Evolutionary conservation across 2,113 vertebrate genomes (phyloP).

Genomic region (Nerophis lumbriciformis): DNA sequence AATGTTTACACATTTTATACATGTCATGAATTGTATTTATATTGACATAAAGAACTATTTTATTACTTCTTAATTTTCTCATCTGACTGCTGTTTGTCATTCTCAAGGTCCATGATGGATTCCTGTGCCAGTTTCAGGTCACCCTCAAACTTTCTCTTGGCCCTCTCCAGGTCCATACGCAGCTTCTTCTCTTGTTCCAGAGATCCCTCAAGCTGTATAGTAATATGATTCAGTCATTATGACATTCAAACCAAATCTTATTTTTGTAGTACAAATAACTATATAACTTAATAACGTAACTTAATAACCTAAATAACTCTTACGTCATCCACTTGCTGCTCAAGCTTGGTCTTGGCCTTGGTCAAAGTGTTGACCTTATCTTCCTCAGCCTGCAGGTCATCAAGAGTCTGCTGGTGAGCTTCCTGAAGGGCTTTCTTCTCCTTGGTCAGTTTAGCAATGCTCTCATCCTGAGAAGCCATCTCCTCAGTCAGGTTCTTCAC

Average conservation of each 20-base stretch:
- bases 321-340: slow-evolving; percentile 51
- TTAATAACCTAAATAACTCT: slow-evolving; percentile 1
- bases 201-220: slow-evolving; percentile 74
- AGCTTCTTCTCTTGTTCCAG: slow-evolving; percentile 84
- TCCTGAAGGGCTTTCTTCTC: slow-evolving; percentile 50
- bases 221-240: background rate
- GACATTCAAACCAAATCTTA: background rate
- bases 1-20: background rate
- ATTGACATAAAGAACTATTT: background rate
- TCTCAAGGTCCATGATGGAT: slow-evolving; percentile 63
- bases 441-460: slow-evolving; percentile 46
- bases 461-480: slow-evolving; percentile 51
- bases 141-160: slow-evolving; percentile 65
- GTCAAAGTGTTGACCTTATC: slow-evolving; percentile 48
- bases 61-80: slow-evolving; percentile 56
- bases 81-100: slow-evolving; percentile 58
- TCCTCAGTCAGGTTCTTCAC: slow-evolving; percentile 49
- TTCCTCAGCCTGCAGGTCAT: slow-evolving; percentile 46
- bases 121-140: slow-evolving; percentile 65
- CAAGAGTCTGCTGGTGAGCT: slow-evolving; percentile 45
- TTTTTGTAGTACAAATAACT: background rate
- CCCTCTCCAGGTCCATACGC: slow-evolving; percentile 77
- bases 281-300: background rate
- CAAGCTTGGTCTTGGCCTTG: slow-evolving; percentile 47
- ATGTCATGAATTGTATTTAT: too few relatives aligned